Evolutionary conservation across 2,888 invertebrate species (phyloP).

Genomic region (Orthosia gothica): DNA sequence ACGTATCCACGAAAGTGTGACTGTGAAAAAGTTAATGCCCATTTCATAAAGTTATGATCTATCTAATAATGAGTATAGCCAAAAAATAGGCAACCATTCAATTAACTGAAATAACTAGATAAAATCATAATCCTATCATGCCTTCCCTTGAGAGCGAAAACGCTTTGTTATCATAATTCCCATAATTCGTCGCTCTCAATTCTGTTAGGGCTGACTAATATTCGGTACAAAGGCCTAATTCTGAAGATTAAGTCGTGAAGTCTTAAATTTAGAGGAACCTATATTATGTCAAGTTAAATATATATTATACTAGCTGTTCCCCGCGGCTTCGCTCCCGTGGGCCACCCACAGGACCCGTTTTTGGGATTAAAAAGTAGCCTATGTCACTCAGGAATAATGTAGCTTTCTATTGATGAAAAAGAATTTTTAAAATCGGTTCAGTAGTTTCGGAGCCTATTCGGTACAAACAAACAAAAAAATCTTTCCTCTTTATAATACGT

Average conservation of each 20-base stretch:
- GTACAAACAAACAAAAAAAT: no score
- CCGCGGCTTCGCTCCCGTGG: no score
- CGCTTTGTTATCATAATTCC: conserved; percentile 31
- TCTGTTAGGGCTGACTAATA: conserved; percentile 15
- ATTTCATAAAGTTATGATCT: background rate
- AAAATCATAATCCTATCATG: conserved; percentile 33
- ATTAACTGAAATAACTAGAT: conserved; percentile 41
- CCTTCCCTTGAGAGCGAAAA: background rate
- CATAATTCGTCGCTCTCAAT: conserved; percentile 25
- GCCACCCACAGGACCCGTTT: no score
- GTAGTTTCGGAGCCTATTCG: no score
- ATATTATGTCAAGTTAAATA: background rate
- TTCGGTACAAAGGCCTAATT: background rate
- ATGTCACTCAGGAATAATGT: no score
- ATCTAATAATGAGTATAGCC: background rate
- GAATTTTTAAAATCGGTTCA: no score
- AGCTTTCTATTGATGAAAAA: no score
- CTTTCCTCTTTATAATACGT: no score
- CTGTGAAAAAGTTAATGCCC: no score
- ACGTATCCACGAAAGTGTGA: no score
- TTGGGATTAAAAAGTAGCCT: no score
- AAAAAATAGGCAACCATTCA: conserved; percentile 36
- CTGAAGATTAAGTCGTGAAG: background rate
- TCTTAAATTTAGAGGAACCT: background rate
- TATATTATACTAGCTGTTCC: no score